These are phyloP conservation scores for Maniola hyperantus DNA, from an alignment of 2,888 invertebrate genomes.

Conservation along the genomic window DNA sequence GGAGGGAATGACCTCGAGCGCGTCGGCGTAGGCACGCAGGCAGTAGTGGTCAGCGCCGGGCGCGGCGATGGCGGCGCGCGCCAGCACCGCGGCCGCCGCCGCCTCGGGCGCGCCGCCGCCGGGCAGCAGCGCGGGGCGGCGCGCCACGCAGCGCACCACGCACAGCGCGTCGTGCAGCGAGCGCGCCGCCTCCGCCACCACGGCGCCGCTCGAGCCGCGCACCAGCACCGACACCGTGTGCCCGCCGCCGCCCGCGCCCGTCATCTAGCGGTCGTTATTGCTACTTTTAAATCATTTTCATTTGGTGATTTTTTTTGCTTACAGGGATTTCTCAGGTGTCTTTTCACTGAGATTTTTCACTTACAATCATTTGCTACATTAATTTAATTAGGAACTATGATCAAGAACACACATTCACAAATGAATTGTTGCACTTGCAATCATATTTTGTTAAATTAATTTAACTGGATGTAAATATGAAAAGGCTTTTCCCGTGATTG, in stretches of 20 bases:
- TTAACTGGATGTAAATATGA: too few species aligned
- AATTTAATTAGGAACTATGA: too few species aligned
- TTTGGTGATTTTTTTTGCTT: too few species aligned
- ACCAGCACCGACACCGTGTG: slow-evolving; percentile 96
- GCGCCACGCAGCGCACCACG: slow-evolving; percentile 97
- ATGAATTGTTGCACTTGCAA: too few species aligned
- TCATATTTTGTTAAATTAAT: too few species aligned
- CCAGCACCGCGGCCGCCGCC: slow-evolving; percentile 93
- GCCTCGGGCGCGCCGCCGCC: slow-evolving; percentile 99
- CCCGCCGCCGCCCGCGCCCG: slow-evolving; percentile 93
- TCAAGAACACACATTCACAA: too few species aligned
- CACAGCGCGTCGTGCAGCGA: slow-evolving; percentile 95
- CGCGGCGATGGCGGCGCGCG: slow-evolving; percentile 90
- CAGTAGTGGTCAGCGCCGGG: slow-evolving; percentile 98
- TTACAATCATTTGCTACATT: too few species aligned
- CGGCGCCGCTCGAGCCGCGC: slow-evolving; percentile 92
- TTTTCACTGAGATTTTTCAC: too few species aligned
- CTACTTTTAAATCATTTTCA: too few species aligned
- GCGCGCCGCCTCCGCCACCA: slow-evolving; percentile 94
- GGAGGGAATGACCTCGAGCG: slow-evolving; percentile 88
- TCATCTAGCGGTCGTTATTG: slow-evolving; percentile 79
- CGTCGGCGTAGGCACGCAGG: slow-evolving; percentile 96
- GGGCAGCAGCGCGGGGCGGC: slow-evolving; percentile 94
- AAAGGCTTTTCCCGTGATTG: too few species aligned
- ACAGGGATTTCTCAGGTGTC: too few species aligned